Evolutionary conservation across 2,888 invertebrate genomes (phyloP), one percentile per base, ranked within the genome.

Genomic region (Anaspis maculata): DNA sequence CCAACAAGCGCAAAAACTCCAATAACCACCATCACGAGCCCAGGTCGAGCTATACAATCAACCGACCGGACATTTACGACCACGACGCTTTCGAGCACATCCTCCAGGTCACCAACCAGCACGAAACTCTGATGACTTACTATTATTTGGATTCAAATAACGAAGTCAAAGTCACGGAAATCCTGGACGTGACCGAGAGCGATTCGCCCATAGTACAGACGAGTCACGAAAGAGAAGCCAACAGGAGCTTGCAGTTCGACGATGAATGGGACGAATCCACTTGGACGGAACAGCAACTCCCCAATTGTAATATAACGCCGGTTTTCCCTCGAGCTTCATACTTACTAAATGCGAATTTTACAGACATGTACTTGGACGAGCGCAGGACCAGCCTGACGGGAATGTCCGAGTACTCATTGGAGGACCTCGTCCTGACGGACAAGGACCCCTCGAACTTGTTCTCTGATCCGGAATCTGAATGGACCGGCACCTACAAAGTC

Each of bases 121-220:
- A 91, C 56, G 92, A 94, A 49, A 84, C 91, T 0, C 70, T 89
- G 5, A 85, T 92, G 71, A 84, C 90, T 1, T 92, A 87, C 67
- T 91, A 92, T 67, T 94, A 91, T 62, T 77, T 86, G 60, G 90
- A 91, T 61, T 81, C 83, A 50, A 78, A 87, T 53, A 86, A 88
- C 63, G 82, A 86, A 72, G 40, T 40, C 21, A 84, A 85, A 66
- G 81, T 90, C 52, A 88, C 88, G 1, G 88, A 90, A 70, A 89
- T 91, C 52, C 89, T 84, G 60, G 88, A 90, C 62, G 83, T 89
- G 56, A 83, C 85, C 0, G 83, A 85, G 49, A 76, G 78, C 30
- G 83, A 84, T 48, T 73, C 76, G 14, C 73, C 77, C 31, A 73
- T 73, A 13, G 71, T 78, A 32, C 75, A 79, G 62, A 74, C 75